phyloP scores from a whole-genome alignment of 2,888 invertebrate species.

The Andrena bicolor region DNA sequence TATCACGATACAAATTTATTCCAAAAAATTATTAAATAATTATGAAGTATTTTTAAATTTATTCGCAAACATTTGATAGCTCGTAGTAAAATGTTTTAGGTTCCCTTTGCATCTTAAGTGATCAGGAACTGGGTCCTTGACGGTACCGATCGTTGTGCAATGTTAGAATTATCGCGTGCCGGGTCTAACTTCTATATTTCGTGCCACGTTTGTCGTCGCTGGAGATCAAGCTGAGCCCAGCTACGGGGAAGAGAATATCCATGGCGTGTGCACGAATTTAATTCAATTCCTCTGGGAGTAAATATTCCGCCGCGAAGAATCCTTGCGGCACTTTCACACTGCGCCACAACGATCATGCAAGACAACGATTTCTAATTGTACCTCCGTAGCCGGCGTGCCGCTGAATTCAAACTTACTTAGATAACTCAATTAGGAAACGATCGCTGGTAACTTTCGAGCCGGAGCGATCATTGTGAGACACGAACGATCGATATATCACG shows the following conservation, averaged over 20 bases:
- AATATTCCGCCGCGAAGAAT: not conserved
- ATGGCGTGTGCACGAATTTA: too few species aligned
- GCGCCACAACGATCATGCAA: not conserved
- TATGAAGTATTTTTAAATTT: too few species aligned
- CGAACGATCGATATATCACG: not conserved
- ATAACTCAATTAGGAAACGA: conserved; percentile 11
- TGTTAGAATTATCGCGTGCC: conserved; percentile 52
- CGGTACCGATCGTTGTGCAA: conserved; percentile 52
- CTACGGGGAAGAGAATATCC: too few species aligned
- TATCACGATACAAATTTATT: too few species aligned
- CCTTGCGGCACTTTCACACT: not conserved
- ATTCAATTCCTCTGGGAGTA: too few species aligned
- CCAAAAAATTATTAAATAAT: too few species aligned
- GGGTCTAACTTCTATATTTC: conserved; percentile 32
- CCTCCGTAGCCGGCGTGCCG: not conserved
- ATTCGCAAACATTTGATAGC: too few species aligned
- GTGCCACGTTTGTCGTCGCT: conserved; percentile 27
- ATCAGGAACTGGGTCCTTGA: too few species aligned
- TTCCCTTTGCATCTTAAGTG: too few species aligned
- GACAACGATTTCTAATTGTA: not conserved
- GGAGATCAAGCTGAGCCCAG: not conserved
- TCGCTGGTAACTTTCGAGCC: not conserved
- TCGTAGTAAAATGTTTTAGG: too few species aligned
- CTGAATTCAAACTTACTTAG: not conserved
- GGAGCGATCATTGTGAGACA: not conserved